These are phyloP conservation scores for Spisula subtruncata DNA, from an alignment of 2,888 invertebrate species.

Conservation along the genomic window DNA sequence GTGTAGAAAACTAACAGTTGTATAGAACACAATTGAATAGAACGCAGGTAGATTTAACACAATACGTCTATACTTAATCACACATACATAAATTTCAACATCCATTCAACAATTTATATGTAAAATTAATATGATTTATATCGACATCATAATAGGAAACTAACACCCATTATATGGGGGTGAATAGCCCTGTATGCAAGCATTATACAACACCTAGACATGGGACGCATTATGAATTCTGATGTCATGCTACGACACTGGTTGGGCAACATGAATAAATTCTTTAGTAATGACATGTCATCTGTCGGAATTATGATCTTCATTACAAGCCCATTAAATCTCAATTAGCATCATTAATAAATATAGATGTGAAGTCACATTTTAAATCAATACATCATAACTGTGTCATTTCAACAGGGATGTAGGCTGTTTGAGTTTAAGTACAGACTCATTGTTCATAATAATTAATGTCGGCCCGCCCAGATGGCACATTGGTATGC, in stretches of 20 bases:
- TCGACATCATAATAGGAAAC: background rate
- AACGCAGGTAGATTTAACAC: background rate
- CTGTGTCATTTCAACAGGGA: too few species aligned
- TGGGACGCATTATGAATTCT: background rate
- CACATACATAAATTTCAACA: background rate
- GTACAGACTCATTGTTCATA: too few species aligned
- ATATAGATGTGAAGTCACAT: background rate
- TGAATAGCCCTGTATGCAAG: background rate
- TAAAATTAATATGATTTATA: background rate
- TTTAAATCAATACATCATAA: background rate
- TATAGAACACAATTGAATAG: background rate
- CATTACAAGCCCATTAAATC: background rate
- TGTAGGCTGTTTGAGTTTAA: too few species aligned
- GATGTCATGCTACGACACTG: background rate
- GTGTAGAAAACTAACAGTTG: background rate
- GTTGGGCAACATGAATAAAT: constrained; percentile 6
- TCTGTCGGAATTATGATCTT: background rate
- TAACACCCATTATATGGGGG: background rate
- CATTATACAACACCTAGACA: background rate
- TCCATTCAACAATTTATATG: background rate
- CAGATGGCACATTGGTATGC: too few species aligned
- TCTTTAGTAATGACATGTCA: background rate
- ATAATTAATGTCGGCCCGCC: too few species aligned
- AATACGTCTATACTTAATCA: background rate
- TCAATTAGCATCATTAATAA: background rate